Base-by-base conservation (phyloP, 1,140 invertebrate species). In the Anoplophora glabripennis region DNA sequence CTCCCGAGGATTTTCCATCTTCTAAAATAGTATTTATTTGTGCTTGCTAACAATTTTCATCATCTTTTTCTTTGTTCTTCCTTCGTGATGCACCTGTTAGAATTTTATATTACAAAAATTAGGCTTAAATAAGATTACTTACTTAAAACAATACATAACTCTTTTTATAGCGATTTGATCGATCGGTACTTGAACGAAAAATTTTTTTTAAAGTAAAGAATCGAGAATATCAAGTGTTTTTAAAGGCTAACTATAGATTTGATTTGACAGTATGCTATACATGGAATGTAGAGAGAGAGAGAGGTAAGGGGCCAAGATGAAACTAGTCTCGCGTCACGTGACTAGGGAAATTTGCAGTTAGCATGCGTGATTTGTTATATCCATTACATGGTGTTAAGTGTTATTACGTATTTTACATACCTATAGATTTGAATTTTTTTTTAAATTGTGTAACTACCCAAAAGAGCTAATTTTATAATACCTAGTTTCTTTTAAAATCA, bases 1-100 rank as follows among this genome's bases (percentile, higher is more conserved):
- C 11, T 52, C 37, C 60, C n/a, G n/a, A n/a, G 21, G 21, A 63
- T 63, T 48, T 41, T 56, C 17, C n/a, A 38, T 48, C 9, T 4
- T 40, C 14, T n/a, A 40, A 40, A 40, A 40, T 40, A 40, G 4
- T 40, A n/a, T 14, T n/a, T 40, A n/a, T 40, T 9, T 40, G 4
- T 4, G 38, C 8, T 1, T 10, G 12, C 2, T 41, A 1, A 3
- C n/a, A 41, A 12, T 5, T 15, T 41, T 15, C 10, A 41, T 4
- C n/a, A 41, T 41, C 15, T 12, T 41, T 15, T 46, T 11, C 0
- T 46, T 18, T 18, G 14, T 18, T 44, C 11, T 15, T 46, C 10
- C 17, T 7, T 18, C n/a, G 17, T 10, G 44, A 46, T 46, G 44
- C 28, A 46, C 44, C 44, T 46, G 28, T 21, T 11, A 46, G 14